Conservation (phyloP, 2,797 vertebrate genomes). For the Periparus ater region DNA sequence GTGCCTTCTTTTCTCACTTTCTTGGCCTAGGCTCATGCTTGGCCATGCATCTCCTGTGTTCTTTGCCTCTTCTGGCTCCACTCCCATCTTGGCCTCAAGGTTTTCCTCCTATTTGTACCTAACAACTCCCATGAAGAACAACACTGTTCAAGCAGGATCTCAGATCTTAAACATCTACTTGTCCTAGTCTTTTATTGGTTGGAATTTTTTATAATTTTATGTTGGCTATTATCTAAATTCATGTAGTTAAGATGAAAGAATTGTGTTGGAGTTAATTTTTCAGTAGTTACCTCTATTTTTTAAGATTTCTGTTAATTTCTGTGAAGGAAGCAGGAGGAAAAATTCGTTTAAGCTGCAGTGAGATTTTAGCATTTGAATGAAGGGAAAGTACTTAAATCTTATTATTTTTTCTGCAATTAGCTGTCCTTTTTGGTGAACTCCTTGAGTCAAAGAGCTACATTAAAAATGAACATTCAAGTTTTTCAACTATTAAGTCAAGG, state of each 20-base stretch:
- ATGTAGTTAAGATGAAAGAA: background rate
- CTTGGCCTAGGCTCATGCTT: background rate
- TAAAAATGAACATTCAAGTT: background rate
- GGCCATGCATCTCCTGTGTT: background rate
- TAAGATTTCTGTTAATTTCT: background rate
- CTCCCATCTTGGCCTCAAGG: background rate
- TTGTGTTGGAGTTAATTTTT: background rate
- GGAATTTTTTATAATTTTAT: background rate
- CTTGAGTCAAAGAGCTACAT: background rate
- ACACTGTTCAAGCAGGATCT: background rate
- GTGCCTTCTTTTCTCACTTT: background rate
- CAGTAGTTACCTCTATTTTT: background rate
- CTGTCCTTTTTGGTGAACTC: background rate
- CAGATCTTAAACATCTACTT: background rate
- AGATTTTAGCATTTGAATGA: background rate
- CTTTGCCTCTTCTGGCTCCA: background rate
- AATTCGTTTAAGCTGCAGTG: background rate
- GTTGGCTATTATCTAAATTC: background rate
- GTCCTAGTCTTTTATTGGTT: background rate
- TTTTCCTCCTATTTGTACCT: background rate
- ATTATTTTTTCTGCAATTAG: background rate
- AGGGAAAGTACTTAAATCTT: background rate
- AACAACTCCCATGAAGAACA: background rate
- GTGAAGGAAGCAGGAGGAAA: background rate
- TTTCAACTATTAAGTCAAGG: background rate